phyloP scores from a whole-genome alignment of 1,140 invertebrate genomes.

The Zelostemma sp. region DNA sequence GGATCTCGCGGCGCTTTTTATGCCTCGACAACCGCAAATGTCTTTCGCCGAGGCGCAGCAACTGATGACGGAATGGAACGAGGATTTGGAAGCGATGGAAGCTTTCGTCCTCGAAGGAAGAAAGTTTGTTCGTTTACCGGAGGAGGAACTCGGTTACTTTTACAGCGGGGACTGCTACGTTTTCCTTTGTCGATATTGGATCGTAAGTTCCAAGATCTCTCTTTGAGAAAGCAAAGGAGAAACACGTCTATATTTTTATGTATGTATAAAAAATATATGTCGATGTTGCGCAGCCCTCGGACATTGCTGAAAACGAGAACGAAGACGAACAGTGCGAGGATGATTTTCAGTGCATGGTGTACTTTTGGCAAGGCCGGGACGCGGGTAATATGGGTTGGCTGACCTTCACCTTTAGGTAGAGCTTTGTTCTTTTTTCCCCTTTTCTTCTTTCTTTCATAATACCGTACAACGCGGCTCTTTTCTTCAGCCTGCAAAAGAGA shows the following conservation, averaged over 20 bases:
- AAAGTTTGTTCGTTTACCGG: constrained; percentile 95
- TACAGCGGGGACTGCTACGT: constrained; percentile 98
- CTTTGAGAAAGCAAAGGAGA: too few relatives aligned
- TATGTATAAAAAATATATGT: too few relatives aligned
- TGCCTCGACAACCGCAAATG: constrained; percentile 93
- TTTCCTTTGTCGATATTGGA: constrained; percentile 96
- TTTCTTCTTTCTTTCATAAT: too few relatives aligned
- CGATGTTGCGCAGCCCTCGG: too few relatives aligned
- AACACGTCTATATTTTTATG: too few relatives aligned
- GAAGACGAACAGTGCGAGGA: constrained; percentile 82
- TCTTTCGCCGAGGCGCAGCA: constrained; percentile 87
- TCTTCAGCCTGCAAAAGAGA: constrained; percentile 96
- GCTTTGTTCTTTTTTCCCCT: too few relatives aligned
- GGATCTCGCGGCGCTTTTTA: constrained; percentile 95
- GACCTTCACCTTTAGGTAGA: constrained; percentile 94
- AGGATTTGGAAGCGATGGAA: constrained; percentile 97
- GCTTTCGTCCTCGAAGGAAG: constrained; percentile 97
- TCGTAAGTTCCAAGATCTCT: constrained; percentile 68
- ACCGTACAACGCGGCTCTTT: too few relatives aligned
- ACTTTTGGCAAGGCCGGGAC: constrained; percentile 99
- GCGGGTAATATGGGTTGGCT: constrained; percentile 99
- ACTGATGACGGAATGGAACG: constrained; percentile 95
- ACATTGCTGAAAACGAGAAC: constrained; percentile 76
- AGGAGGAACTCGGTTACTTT: constrained; percentile 95
- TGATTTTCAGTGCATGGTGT: constrained; percentile 96